phyloP scores from a whole-genome alignment of 2,113 vertebrate species.

The Urocitellus parryii region DNA sequence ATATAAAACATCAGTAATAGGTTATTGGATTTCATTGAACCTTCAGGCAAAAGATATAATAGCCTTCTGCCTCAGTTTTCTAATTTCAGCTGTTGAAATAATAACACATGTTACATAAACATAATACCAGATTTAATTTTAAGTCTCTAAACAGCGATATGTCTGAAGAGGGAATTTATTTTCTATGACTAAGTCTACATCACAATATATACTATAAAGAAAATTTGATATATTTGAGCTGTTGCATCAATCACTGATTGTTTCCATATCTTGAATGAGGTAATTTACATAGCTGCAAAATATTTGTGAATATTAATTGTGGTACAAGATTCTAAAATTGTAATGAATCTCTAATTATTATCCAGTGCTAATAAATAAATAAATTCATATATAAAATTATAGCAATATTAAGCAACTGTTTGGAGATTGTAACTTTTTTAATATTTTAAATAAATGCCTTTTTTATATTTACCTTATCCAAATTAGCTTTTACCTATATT shows the following conservation, averaged over 20 bases:
- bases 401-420: background rate
- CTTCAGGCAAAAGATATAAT: background rate
- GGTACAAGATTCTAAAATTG: background rate
- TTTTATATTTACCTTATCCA: background rate
- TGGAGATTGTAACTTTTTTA: background rate
- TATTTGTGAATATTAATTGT: background rate
- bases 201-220: background rate
- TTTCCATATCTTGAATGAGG: conserved; percentile 3
- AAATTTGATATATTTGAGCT: background rate
- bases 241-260: background rate
- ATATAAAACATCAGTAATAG: background rate
- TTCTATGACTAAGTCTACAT: conserved; percentile 17
- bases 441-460: background rate
- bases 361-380: background rate
- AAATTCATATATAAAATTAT: background rate
- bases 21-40: background rate
- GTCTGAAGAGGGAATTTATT: background rate
- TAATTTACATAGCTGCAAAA: background rate
- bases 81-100: conserved; percentile 20
- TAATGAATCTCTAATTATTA: background rate
- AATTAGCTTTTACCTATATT: background rate
- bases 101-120: conserved; percentile 7
- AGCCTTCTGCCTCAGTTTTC: background rate
- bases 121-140: conserved; percentile 11
- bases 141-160: background rate